These are phyloP conservation scores for Calyptommatus sinebrachiatus DNA, from an alignment of 2,113 vertebrate genomes.

Conservation along the genomic window DNA sequence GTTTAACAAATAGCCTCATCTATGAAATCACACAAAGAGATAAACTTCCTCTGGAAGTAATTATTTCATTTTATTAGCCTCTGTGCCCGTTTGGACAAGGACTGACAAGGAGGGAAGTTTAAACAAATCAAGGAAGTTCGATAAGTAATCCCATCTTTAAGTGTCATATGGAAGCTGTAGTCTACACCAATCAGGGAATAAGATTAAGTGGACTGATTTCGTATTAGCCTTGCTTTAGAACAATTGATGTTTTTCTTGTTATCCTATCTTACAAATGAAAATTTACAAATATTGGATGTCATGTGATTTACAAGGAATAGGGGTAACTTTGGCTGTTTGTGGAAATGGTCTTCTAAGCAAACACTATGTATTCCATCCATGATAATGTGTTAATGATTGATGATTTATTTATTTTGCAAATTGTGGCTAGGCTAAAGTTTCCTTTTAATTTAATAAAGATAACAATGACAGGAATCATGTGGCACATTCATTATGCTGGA, in stretches of 20 bases:
- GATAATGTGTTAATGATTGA: no score
- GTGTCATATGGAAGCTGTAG: not conserved
- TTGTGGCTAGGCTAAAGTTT: no score
- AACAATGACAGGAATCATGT: no score
- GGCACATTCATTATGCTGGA: no score
- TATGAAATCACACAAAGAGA: constrained; percentile 4
- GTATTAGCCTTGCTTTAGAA: no score
- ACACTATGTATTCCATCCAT: no score
- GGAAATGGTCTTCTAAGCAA: not conserved
- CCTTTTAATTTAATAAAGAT: no score
- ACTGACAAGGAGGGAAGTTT: no score
- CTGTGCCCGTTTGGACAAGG: not conserved
- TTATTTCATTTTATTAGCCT: not conserved
- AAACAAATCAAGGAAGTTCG: no score
- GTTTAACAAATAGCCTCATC: constrained; percentile 19
- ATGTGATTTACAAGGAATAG: no score
- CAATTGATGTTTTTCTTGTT: no score
- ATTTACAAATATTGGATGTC: not conserved
- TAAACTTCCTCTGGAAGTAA: not conserved
- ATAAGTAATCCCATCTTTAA: not conserved
- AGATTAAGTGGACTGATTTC: not conserved
- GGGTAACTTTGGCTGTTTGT: not conserved
- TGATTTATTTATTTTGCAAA: no score
- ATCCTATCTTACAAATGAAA: not conserved
- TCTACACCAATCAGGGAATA: not conserved